Conservation (phyloP, 2,888 invertebrate genomes). For the Calliphora vomitoria region DNA sequence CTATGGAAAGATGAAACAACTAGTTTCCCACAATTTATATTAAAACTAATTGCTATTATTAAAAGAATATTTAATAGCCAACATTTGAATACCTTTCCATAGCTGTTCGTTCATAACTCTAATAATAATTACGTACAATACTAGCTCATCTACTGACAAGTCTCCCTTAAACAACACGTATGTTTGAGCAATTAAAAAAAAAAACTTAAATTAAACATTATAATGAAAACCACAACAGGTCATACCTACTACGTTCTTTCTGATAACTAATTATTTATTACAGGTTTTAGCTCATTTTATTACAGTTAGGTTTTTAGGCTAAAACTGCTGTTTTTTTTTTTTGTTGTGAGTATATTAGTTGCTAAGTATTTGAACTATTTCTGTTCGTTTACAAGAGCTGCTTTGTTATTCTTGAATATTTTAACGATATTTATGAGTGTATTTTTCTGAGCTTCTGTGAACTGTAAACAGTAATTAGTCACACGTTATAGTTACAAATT, state of each 20-base stretch:
- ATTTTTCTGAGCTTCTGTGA: neutral
- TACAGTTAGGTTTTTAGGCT: neutral
- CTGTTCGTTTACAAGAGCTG: neutral
- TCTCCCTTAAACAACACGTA: too few species aligned
- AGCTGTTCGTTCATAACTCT: too few species aligned
- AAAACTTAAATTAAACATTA: neutral
- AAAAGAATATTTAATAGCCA: too few species aligned
- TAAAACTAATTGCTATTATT: too few species aligned
- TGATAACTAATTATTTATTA: neutral
- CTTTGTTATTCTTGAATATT: neutral
- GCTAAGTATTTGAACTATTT: neutral
- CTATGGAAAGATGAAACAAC: too few species aligned
- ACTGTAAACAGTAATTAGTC: neutral
- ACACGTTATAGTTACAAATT: conserved; percentile 3
- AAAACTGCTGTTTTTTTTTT: neutral
- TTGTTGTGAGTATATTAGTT: too few species aligned
- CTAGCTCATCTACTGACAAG: too few species aligned
- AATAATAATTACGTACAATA: too few species aligned
- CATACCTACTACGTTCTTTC: neutral
- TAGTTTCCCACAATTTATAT: too few species aligned
- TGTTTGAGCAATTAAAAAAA: too few species aligned
- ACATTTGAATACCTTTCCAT: too few species aligned
- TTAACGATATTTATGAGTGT: neutral
- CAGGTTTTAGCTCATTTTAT: neutral
- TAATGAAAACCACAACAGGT: neutral